Conservation (phyloP, 1,140 invertebrate genomes). For the Conus ventricosus region DNA sequence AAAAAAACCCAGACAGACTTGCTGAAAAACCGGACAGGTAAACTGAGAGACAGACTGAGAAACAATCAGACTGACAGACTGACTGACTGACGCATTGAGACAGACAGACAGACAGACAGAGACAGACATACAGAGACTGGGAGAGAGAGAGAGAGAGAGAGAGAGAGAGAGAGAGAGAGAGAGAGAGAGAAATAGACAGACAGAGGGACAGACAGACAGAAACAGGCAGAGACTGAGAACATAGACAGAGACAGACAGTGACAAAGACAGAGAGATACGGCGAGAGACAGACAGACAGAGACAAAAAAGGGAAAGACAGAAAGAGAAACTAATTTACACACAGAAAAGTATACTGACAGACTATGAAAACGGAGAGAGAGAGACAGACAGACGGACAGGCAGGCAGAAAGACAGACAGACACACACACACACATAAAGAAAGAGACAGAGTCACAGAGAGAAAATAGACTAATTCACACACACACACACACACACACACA, state of each 20-base stretch:
- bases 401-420: too few species aligned
- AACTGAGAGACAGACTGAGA: too few species aligned
- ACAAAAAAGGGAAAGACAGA: neutral
- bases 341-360: too few species aligned
- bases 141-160: too few species aligned
- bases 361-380: too few species aligned
- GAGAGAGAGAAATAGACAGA: neutral
- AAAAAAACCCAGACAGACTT: neutral
- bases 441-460: too few species aligned
- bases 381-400: too few species aligned
- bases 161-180: neutral
- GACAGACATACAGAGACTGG: conserved; percentile 5
- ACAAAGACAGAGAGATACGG: neutral
- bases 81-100: neutral
- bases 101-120: conserved; percentile 16
- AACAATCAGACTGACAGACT: too few species aligned
- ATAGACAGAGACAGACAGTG: neutral
- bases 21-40: too few species aligned
- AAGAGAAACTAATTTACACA: neutral
- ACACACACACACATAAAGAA: neutral
- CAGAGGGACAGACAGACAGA: conserved; percentile 5
- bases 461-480: too few species aligned
- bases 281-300: neutral
- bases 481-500: too few species aligned
- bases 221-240: conserved; percentile 5